phyloP scores from a whole-genome alignment of 2,888 invertebrate genomes.

The Pocota personata region DNA sequence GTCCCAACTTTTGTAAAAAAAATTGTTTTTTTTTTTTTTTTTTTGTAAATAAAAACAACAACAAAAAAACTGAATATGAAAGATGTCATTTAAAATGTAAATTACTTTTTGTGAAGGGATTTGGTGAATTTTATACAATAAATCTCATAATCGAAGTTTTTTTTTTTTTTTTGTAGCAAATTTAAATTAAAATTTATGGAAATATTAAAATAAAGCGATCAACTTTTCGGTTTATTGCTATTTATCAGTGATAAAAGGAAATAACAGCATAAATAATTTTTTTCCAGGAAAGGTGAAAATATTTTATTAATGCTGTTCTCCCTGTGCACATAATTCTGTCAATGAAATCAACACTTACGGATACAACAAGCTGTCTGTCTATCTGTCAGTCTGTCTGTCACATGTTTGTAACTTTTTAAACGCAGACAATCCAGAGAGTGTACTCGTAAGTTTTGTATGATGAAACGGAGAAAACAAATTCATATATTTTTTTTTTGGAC shows the following conservation, averaged over 20 bases:
- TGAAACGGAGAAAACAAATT: no score
- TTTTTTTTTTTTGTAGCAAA: not conserved
- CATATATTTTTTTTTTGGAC: no score
- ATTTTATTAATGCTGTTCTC: no score
- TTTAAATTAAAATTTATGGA: conserved; percentile 1
- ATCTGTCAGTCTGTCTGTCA: no score
- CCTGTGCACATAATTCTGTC: no score
- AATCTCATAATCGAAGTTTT: conserved; percentile 2
- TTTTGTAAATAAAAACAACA: conserved; percentile 9
- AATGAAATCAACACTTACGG: no score
- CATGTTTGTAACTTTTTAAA: no score
- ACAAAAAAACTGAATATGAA: conserved; percentile 9
- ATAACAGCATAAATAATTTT: no score
- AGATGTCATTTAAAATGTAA: conserved; percentile 63
- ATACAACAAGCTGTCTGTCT: no score
- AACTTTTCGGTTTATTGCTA: not conserved
- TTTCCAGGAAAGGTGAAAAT: no score
- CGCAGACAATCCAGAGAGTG: no score
- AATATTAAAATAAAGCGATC: not conserved
- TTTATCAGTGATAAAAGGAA: not conserved
- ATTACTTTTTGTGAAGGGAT: conserved; percentile 55
- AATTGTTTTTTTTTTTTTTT: not conserved
- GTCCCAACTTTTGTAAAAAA: not conserved
- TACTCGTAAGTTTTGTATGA: no score
- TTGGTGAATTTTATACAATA: conserved; percentile 10